Evolutionary conservation across 23 tunicate genomes (phyloP).

Genomic region (Botrylloides violaceus): DNA sequence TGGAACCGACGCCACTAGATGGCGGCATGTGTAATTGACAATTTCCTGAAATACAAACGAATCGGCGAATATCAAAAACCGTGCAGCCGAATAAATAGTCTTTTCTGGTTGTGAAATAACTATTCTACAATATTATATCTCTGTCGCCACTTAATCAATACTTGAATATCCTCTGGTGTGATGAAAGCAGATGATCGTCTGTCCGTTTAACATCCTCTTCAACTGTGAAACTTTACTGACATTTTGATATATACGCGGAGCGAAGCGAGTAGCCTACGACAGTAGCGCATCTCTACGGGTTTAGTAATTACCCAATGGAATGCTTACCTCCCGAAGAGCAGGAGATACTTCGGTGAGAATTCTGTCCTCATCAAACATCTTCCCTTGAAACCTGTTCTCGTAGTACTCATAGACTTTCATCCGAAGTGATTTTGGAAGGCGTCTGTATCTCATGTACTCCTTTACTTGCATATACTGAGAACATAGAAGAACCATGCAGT

Average conservation of each 20-base stretch:
- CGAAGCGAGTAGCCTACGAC: no score
- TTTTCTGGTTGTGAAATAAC: no score
- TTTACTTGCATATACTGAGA: slow-evolving; percentile 99
- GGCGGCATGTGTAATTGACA: slow-evolving; percentile 89
- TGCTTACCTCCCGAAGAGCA: slow-evolving; percentile 50
- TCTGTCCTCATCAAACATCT: slow-evolving; percentile 96
- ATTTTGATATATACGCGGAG: no score
- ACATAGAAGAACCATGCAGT: background rate
- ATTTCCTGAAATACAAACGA: slow-evolving; percentile 85
- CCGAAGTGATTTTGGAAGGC: slow-evolving; percentile 69
- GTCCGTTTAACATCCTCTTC: no score
- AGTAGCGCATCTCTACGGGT: no score
- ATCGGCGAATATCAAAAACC: no score
- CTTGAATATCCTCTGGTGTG: no score
- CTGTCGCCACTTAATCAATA: no score
- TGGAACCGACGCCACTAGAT: slow-evolving; percentile 94
- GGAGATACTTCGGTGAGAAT: slow-evolving; percentile 77
- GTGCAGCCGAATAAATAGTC: no score
- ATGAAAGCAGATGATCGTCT: no score
- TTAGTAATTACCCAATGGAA: background rate
- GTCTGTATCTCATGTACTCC: slow-evolving; percentile 93
- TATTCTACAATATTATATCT: no score
- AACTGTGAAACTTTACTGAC: no score
- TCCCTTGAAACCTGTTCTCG: slow-evolving; percentile 96
- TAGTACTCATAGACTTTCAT: slow-evolving; percentile 84